phyloP scores from a whole-genome alignment of 2,888 invertebrate species.

The Patella pellucida region DNA sequence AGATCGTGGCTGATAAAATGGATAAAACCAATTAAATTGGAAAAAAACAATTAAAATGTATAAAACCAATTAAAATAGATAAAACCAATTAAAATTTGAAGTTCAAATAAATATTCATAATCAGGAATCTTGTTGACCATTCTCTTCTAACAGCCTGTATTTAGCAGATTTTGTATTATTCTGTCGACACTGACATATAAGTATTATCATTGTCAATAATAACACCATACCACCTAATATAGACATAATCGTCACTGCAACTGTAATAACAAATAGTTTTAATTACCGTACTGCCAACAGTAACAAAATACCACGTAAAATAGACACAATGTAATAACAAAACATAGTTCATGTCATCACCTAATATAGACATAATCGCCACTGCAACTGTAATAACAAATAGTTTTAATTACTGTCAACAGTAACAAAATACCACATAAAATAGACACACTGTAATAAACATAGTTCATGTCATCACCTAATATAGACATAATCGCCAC shows the following conservation, averaged over 20 bases:
- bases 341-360: background rate
- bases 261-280: background rate
- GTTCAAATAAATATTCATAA: too few relatives aligned
- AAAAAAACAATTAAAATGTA: too few relatives aligned
- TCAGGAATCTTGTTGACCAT: background rate
- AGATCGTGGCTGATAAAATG: too few relatives aligned
- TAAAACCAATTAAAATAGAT: too few relatives aligned
- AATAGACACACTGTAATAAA: background rate
- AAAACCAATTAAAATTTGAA: too few relatives aligned
- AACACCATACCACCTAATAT: slow-evolving; percentile 1
- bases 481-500: too few relatives aligned
- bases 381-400: background rate
- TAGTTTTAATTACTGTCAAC: background rate
- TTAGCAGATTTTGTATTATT: background rate
- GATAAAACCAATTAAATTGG: too few relatives aligned
- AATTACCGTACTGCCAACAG: background rate
- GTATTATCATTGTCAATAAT: background rate
- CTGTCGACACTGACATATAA: background rate
- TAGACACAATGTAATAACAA: too few relatives aligned
- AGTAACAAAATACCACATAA: background rate
- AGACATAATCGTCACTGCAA: background rate
- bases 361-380: too few relatives aligned
- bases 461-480: background rate
- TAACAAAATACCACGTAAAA: too few relatives aligned
- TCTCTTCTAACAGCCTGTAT: slow-evolving; percentile 1